Conservation (phyloP, 2,888 invertebrate species). For the Capitulum mitella region DNA sequence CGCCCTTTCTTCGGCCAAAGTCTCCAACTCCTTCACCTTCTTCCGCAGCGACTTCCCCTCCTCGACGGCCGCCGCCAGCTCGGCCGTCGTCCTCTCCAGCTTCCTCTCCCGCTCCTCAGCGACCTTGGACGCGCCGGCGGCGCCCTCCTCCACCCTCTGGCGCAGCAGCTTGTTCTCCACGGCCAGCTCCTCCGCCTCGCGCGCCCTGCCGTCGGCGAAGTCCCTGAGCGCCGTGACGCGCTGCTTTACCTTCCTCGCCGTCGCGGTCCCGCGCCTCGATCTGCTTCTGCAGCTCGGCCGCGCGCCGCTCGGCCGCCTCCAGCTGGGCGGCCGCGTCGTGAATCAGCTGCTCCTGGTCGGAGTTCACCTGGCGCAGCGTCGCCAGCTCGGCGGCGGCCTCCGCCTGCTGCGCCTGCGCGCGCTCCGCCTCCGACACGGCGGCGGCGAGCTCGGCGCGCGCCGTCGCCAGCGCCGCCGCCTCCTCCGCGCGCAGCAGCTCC, state of each 20-base stretch:
- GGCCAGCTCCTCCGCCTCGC: not conserved
- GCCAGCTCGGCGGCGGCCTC: not conserved
- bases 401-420: not conserved
- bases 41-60: slow-evolving; percentile 43
- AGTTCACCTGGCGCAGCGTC: not conserved
- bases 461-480: slow-evolving; percentile 56
- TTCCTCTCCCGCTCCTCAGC: slow-evolving; percentile 41
- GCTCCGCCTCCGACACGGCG: no score
- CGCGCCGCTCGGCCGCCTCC: not conserved
- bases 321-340: not conserved
- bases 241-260: not conserved
- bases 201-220: not conserved
- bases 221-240: not conserved
- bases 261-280: not conserved
- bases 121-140: not conserved
- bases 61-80: slow-evolving; percentile 44
- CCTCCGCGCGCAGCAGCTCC: slow-evolving; percentile 72
- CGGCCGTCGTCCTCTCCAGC: slow-evolving; percentile 48
- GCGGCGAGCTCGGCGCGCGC: not conserved
- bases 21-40: slow-evolving; percentile 25
- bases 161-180: slow-evolving; percentile 16
- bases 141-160: not conserved
- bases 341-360: not conserved
- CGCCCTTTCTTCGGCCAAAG: no score
- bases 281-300: not conserved